A percentile compares a stretch with the other conserved stretches of the same genome.
These are phyloP conservation scores for Otus sunia DNA, from an alignment of 2,113 vertebrate genomes.

Conservation along the genomic window DNA sequence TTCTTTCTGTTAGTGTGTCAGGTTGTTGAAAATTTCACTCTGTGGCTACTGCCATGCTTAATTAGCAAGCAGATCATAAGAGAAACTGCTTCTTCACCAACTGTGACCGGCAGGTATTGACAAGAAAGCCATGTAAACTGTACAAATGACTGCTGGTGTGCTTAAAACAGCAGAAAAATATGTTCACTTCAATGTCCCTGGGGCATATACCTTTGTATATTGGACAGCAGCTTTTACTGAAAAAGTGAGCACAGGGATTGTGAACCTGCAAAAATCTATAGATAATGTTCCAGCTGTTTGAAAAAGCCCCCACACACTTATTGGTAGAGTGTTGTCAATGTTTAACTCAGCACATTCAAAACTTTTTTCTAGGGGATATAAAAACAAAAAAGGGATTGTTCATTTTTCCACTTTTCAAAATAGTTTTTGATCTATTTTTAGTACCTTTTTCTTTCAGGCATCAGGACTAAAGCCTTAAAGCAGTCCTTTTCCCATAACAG, in stretches of 20 bases:
- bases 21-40: constrained; percentile 9
- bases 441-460: not conserved
- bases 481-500: not conserved
- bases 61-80: constrained; percentile 63
- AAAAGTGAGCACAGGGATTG: not conserved
- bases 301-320: not conserved
- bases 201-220: constrained; percentile 32
- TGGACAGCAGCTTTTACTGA: constrained; percentile 36
- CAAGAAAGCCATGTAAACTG: constrained; percentile 58
- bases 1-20: not conserved
- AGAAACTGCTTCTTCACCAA: constrained; percentile 78
- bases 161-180: constrained; percentile 55
- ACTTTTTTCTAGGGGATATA: not conserved
- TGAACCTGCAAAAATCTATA: constrained; percentile 52
- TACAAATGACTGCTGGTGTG: constrained; percentile 30
- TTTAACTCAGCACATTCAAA: not conserved
- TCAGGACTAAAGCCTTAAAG: not conserved
- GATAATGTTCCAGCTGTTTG: constrained; percentile 26
- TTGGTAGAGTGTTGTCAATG: not conserved
- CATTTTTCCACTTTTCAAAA: not conserved
- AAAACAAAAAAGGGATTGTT: not conserved
- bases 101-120: constrained; percentile 67
- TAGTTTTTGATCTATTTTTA: not conserved
- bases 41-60: constrained; percentile 26
- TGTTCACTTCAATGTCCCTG: constrained; percentile 4